Evolutionary conservation across 2,888 invertebrate species (phyloP), one percentile per base, ranked within the genome.

Genomic region (Automeris io): DNA sequence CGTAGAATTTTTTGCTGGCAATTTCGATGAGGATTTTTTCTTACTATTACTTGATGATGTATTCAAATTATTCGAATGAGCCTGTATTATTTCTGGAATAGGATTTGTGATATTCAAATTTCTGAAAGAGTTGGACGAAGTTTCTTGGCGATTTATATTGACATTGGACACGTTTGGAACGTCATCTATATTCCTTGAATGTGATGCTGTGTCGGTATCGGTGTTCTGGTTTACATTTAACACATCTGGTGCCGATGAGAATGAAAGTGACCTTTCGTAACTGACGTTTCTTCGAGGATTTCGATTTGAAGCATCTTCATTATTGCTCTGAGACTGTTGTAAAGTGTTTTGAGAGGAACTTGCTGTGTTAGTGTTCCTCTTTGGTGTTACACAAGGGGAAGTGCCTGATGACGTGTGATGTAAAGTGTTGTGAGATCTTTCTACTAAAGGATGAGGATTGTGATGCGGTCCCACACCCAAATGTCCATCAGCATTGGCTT

Each of bases 401-500:
- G 72, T 51, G 33, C 66, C 61, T n/a, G 72, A 54, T 12, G 75
- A 57, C 1, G 78, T 51, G 66, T 78, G 64, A 54, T 74, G 76
- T 37, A 85, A 67, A 8, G 85, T 66, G 55, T 89, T 89, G 64
- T 90, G 90, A 5, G 89, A 87, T 42, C 91, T 77, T 59, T 90
- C 91, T 21, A 74, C 77, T 37, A 87, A 65, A 2, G 88, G 83
- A 45, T 83, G 77, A 22, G 87, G 77, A 45, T 65, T 64, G 53
- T 70, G 74, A 11, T 72, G 54, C 18, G 63, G 61, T 5, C 68
- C 72, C 26, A 64, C 70, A 41, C 86, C 85, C 48, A 86, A 73
- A 39, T 87, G 77, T 2, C 76, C 72, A 39, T 88, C 90, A 53
- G 93, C 92, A 61, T 92, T 93, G 58, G 91, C 92, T 77, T 95